Percentiles rank a stretch among this genome's conserved stretches.
phyloP scores from a whole-genome alignment of 2,797 vertebrate genomes.

The Silurus lanzhouensis region DNA sequence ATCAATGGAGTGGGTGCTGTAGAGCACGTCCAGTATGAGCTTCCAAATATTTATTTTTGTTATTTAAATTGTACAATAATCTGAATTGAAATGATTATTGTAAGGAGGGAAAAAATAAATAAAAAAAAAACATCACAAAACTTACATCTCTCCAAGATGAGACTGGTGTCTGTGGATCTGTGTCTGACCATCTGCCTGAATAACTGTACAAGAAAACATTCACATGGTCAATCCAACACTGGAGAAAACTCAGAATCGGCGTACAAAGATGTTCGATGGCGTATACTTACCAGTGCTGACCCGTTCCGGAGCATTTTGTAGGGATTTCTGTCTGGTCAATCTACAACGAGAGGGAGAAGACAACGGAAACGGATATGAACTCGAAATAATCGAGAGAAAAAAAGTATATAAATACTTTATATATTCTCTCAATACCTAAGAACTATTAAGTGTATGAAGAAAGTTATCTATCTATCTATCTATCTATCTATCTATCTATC shows the following conservation, averaged over 20 bases:
- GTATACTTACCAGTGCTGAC: conserved; percentile 67
- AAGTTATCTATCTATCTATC: no score
- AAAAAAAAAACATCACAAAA: conserved; percentile 30
- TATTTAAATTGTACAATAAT: not conserved
- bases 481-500: no score
- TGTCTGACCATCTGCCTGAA: conserved; percentile 80
- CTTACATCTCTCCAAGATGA: conserved; percentile 93
- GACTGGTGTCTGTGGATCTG: conserved; percentile 71
- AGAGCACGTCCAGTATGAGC: no score
- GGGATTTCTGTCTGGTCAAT: not conserved
- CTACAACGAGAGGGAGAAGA: not conserved
- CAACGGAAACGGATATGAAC: no score
- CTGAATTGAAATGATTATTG: not conserved
- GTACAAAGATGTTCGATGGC: not conserved
- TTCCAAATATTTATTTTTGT: not conserved
- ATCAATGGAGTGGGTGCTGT: no score
- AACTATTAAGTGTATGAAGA: no score
- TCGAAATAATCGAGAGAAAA: no score
- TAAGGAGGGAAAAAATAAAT: no score
- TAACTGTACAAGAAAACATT: conserved; percentile 69
- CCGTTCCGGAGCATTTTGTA: conserved; percentile 69
- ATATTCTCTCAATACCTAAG: no score
- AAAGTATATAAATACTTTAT: no score
- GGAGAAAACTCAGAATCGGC: no score
- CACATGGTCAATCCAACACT: not conserved